Conservation (phyloP, 2,113 vertebrate species). For the Oryzias celebensis region DNA sequence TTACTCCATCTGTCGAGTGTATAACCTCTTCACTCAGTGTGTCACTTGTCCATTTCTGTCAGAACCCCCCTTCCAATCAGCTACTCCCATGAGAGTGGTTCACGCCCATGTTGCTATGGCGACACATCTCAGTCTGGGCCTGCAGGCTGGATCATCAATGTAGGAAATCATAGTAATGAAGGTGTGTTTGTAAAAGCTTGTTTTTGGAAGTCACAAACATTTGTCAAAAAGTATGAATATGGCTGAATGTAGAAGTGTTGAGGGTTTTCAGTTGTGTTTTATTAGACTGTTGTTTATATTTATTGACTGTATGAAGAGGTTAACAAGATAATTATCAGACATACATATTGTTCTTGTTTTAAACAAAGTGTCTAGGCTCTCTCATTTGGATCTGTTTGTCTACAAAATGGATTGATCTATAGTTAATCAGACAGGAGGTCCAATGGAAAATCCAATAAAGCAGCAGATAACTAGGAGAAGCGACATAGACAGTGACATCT, state of each 20-base stretch:
- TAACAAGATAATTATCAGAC: too few species aligned
- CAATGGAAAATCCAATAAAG: conserved; percentile 27
- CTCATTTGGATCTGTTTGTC: neutral
- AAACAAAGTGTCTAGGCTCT: too few species aligned
- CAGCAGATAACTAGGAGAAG: conserved; percentile 43
- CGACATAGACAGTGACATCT: conserved; percentile 37
- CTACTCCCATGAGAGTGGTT: conserved; percentile 50
- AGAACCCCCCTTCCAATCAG: conserved; percentile 55
- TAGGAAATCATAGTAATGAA: conserved; percentile 56
- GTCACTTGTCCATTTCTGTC: conserved; percentile 45
- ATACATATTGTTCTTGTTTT: too few species aligned
- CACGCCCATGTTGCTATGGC: conserved; percentile 71
- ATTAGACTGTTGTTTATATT: neutral
- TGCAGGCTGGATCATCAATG: conserved; percentile 42
- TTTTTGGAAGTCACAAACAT: conserved; percentile 28
- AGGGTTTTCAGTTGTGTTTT: too few species aligned
- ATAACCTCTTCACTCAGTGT: conserved; percentile 25
- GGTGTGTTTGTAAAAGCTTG: conserved; percentile 33
- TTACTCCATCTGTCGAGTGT: conserved; percentile 10
- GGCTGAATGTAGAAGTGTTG: too few species aligned
- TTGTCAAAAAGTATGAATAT: too few species aligned
- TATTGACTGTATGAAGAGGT: conserved; percentile 1
- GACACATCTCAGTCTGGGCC: conserved; percentile 53
- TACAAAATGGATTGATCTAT: conserved; percentile 15
- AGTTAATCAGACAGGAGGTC: conserved; percentile 24